Conservation (phyloP, 2,888 invertebrate genomes). For the Papilio protenor region DNA sequence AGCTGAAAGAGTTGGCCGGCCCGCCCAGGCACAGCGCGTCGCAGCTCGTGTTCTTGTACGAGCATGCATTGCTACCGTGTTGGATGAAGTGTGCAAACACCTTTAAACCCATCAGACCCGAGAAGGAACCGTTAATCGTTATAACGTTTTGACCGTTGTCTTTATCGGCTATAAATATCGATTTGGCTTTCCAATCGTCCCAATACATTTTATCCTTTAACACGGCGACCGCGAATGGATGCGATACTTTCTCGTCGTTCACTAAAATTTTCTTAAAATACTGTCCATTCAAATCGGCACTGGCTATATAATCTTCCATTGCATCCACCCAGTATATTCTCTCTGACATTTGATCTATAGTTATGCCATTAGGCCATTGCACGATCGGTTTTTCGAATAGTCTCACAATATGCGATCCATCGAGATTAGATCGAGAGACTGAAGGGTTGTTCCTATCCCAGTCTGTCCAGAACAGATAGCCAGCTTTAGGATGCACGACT, state of each 20-base stretch:
- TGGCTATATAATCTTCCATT: conserved; percentile 91
- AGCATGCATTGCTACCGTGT: conserved; percentile 89
- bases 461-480: conserved; percentile 94
- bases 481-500: conserved; percentile 92
- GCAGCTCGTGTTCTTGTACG: conserved; percentile 85
- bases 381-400: conserved; percentile 88
- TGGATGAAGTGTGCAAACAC: conserved; percentile 91
- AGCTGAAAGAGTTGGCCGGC: conserved; percentile 87
- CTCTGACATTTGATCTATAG: conserved; percentile 92
- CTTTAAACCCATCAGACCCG: conserved; percentile 92
- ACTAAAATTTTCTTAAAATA: conserved; percentile 87
- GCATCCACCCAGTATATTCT: conserved; percentile 96
- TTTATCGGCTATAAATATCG: conserved; percentile 92
- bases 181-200: conserved; percentile 94
- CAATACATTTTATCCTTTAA: conserved; percentile 94
- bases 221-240: conserved; percentile 94
- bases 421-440: conserved; percentile 91
- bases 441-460: conserved; percentile 92
- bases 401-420: conserved; percentile 88
- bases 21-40: conserved; percentile 91
- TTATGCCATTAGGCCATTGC: conserved; percentile 94
- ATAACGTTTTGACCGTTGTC: conserved; percentile 87
- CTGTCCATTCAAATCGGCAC: conserved; percentile 88
- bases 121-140: conserved; percentile 85
- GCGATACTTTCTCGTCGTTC: conserved; percentile 87